phyloP scores from a whole-genome alignment of 2,888 invertebrate species.

The Ennomos fuscantarius region DNA sequence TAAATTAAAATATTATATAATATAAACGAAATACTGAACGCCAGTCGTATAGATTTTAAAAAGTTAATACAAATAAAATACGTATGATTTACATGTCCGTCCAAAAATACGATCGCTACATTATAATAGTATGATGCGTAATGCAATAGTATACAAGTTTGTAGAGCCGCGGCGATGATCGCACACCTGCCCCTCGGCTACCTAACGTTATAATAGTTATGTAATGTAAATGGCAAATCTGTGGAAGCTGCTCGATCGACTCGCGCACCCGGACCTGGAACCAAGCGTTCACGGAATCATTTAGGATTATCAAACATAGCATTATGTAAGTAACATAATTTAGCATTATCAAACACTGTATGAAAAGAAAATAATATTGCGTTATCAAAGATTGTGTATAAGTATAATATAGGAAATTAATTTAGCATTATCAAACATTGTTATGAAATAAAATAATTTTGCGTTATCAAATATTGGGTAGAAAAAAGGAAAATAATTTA shows the following conservation, averaged over 20 bases:
- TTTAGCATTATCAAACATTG: too few species aligned
- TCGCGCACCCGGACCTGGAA: conserved; percentile 60
- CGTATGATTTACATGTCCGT: conserved; percentile 66
- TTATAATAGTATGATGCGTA: conserved; percentile 57
- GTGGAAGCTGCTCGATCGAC: conserved; percentile 76
- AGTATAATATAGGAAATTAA: too few species aligned
- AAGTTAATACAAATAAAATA: conserved; percentile 68
- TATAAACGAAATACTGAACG: conserved; percentile 70
- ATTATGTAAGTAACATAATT: too few species aligned
- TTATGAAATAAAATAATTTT: too few species aligned
- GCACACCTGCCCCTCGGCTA: conserved; percentile 44
- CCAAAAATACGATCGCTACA: conserved; percentile 73
- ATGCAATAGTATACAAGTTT: conserved; percentile 75
- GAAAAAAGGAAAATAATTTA: too few species aligned
- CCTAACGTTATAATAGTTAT: conserved; percentile 55
- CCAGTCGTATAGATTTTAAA: conserved; percentile 62
- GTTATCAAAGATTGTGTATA: too few species aligned
- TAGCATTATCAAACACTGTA: too few species aligned
- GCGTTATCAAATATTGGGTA: too few species aligned
- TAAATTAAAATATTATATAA: conserved; percentile 36
- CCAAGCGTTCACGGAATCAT: conserved; percentile 29
- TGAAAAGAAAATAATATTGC: too few species aligned
- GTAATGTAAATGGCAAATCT: conserved; percentile 77
- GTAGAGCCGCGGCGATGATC: conserved; percentile 62
- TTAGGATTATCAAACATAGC: not conserved